phyloP scores from a whole-genome alignment of 2,797 vertebrate species.

The Hozukius guyotensis region DNA sequence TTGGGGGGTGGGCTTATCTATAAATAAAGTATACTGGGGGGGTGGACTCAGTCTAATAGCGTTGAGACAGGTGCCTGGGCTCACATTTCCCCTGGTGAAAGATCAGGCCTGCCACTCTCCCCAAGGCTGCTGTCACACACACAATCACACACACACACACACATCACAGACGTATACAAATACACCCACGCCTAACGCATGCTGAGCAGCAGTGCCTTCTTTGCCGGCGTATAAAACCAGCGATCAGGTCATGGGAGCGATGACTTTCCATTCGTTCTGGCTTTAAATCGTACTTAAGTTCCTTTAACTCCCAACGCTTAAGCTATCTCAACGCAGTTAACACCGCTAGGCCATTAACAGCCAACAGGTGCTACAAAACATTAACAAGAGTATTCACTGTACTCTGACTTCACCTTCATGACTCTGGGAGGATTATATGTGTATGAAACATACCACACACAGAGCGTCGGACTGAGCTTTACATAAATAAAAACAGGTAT shows the following conservation, averaged over 20 bases:
- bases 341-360: conserved; percentile 65
- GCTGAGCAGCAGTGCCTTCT: conserved; percentile 22
- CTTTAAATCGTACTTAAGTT: conserved; percentile 52
- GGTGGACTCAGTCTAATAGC: conserved; percentile 80
- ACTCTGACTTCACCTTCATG: conserved; percentile 51
- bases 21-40: conserved; percentile 84
- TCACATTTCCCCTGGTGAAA: conserved; percentile 89
- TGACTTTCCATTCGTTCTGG: conserved; percentile 60
- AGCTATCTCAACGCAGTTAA: conserved; percentile 61
- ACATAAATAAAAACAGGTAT: background rate
- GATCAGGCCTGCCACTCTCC: conserved; percentile 85
- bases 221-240: conserved; percentile 23
- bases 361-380: conserved; percentile 72
- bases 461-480: background rate
- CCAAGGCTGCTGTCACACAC: conserved; percentile 71
- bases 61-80: conserved; percentile 88
- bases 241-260: conserved; percentile 22
- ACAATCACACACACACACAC: background rate
- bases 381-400: conserved; percentile 59
- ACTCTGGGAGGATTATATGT: conserved; percentile 37
- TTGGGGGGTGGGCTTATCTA: conserved; percentile 71
- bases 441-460: background rate
- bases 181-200: conserved; percentile 24
- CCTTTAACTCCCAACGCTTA: conserved; percentile 46
- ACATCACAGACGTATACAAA: conserved; percentile 38